Evolutionary conservation across 2,113 vertebrate species (phyloP), one percentile per base, ranked within the genome.

Genomic region (Psittacara wagleri): DNA sequence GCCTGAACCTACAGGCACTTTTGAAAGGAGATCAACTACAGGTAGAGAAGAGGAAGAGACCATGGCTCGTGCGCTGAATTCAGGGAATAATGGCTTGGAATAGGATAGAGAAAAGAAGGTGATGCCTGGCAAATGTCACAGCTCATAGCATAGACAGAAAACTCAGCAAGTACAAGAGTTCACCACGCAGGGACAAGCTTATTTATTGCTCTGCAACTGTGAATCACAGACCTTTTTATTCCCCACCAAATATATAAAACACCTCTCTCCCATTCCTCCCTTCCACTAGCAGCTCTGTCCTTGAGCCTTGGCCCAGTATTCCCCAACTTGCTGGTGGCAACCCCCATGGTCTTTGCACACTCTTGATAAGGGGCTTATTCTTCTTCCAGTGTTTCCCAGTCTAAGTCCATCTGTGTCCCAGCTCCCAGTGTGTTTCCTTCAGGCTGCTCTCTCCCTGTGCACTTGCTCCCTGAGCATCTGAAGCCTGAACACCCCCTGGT

Each of bases 341-440:
- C 6, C 2, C 2, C 3, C 11, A 1, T 1, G 3, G 15, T 62
- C 31, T 57, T 62, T n/a, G 19, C 17, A 16, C 27, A 18, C 23
- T 77, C 46, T 46, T 39, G 46, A 74, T 49, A 29, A n/a, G 35
- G 22, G 83, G 20, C 22, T 43, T 6, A 19, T 28, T 44, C 18
- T 61, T 87, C n/a, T 62, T 78, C 64, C 44, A 5, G 51, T 19
- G 31, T 57, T 81, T 91, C 52, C 64, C 37, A 51, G 37, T 29
- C 43, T 6, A 43, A 84, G 24, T 46, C 49, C 49, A 19, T 68
- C 59, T 62, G 72, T 57, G 29, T 43, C 7, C 10, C 66, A 63
- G 57, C 29, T 51, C 81, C 48, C 35, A 69, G 10, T 33, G 18
- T 31, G 52, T 25, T 83, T 83, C 61, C 44, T 77, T 62, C 51